These are phyloP conservation scores for Pelodiscus sinensis DNA, from an alignment of 2,113 vertebrate species.

Conservation along the genomic window DNA sequence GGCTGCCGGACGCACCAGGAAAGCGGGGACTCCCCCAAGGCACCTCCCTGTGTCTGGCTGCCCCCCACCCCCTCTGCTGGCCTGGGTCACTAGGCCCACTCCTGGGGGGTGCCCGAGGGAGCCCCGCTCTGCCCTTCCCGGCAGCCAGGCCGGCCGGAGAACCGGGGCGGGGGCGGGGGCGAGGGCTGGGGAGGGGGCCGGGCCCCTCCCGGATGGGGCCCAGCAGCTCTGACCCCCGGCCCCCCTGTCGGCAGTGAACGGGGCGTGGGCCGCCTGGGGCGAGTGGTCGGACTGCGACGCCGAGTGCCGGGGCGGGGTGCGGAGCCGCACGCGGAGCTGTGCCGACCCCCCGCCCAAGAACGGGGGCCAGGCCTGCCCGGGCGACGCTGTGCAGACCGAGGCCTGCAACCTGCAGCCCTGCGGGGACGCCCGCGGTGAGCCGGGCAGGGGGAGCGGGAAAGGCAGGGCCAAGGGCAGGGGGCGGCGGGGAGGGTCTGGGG, in stretches of 20 bases:
- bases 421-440: constrained; percentile 50
- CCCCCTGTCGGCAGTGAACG: constrained; percentile 74
- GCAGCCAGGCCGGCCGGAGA: not conserved
- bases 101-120: no score
- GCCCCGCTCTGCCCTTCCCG: no score
- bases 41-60: not conserved
- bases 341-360: constrained; percentile 89
- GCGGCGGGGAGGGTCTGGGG: rapidly evolving
- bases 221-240: not conserved
- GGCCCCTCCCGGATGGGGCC: not conserved
- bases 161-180: not conserved
- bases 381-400: constrained; percentile 80
- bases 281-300: constrained; percentile 85
- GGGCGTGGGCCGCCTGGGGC: constrained; percentile 86
- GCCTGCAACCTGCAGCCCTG: constrained; percentile 86
- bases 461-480: rapidly evolving
- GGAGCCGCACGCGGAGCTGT: constrained; percentile 81
- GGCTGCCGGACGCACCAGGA: no score
- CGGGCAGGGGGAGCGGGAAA: not conserved
- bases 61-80: no score
- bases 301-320: constrained; percentile 84
- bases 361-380: constrained; percentile 81
- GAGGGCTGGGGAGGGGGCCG: no score
- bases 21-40: not conserved
- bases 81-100: no score